These are phyloP conservation scores for Escarpia spicata DNA, from an alignment of 2,888 invertebrate species.

Conservation along the genomic window DNA sequence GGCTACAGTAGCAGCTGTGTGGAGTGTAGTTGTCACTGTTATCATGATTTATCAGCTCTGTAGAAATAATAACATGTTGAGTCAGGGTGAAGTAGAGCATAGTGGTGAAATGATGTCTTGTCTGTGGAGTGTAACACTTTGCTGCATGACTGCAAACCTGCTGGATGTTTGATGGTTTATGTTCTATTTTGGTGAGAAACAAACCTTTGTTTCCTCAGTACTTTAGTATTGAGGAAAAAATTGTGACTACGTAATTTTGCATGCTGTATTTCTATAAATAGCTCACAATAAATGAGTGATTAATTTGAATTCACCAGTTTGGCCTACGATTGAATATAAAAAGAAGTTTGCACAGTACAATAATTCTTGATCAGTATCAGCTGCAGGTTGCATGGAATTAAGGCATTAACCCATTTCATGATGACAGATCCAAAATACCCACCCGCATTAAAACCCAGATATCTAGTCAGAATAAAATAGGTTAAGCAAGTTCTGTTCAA, in stretches of 20 bases:
- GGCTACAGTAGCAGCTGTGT: not conserved
- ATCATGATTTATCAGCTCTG: not conserved
- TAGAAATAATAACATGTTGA: not conserved
- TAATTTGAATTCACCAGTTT: no score
- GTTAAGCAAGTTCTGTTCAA: no score
- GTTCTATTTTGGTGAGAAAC: not conserved
- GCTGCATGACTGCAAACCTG: not conserved
- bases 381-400: no score
- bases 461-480: no score
- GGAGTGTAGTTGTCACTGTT: not conserved
- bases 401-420: no score
- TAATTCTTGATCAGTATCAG: no score
- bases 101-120: not conserved
- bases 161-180: not conserved
- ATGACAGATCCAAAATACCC: no score
- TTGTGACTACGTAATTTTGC: not conserved
- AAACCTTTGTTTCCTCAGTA: not conserved
- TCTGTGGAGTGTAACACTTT: not conserved
- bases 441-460: no score
- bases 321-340: no score
- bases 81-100: not conserved
- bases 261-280: not conserved
- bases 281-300: not conserved
- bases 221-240: not conserved
- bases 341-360: no score